Percentiles rank a stretch among this genome's conserved stretches.
Evolutionary conservation across 1,140 invertebrate species (phyloP).

Genomic region (Bombus vancouverensis): DNA sequence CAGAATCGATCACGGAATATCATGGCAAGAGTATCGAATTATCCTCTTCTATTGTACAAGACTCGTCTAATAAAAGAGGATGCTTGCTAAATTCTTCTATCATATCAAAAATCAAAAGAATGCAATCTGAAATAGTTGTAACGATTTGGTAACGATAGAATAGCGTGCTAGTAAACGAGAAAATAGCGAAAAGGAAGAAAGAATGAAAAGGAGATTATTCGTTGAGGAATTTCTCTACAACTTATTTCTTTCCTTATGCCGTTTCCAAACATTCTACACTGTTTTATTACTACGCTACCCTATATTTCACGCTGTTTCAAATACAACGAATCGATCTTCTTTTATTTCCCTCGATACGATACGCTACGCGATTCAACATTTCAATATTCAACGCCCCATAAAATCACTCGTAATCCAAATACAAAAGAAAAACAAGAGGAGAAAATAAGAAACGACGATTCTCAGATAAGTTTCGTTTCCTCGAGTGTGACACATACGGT

Average conservation of each 20-base stretch:
- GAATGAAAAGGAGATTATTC: no score
- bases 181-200: neutral
- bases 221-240: neutral
- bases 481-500: neutral
- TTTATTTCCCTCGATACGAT: neutral
- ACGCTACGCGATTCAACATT: neutral
- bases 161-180: neutral
- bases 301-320: neutral
- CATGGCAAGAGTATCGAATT: neutral
- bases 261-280: neutral
- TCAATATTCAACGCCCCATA: neutral
- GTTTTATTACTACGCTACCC: neutral
- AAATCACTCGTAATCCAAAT: neutral
- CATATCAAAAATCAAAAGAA: neutral
- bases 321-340: neutral
- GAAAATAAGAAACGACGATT: neutral
- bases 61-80: neutral
- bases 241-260: no score
- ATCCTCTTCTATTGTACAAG: neutral
- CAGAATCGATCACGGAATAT: neutral
- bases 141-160: slow-evolving; percentile 6
- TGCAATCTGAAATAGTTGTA: neutral
- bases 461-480: neutral
- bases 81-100: neutral
- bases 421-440: neutral